Percentiles rank a stretch among this genome's conserved stretches.
Evolutionary conservation across 2,888 invertebrate species (phyloP).

Genomic region (Acrobasis suavella): DNA sequence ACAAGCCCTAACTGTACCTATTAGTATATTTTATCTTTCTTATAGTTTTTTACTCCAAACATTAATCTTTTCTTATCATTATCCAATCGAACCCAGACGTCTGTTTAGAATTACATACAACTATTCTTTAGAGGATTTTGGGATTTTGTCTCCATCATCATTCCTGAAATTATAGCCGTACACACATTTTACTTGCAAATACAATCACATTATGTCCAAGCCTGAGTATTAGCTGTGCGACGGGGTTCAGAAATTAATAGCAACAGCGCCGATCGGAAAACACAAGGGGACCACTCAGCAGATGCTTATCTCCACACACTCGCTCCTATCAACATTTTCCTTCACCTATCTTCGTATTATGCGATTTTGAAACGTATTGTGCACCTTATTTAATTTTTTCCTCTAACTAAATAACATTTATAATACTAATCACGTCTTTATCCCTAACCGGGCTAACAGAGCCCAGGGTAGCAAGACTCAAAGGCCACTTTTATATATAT

Average conservation of each 20-base stretch:
- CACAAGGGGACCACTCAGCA: slow-evolving; percentile 78
- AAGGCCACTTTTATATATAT: too few relatives aligned
- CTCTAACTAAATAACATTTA: neutral
- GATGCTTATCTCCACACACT: slow-evolving; percentile 78
- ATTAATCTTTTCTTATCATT: neutral
- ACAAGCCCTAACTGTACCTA: too few relatives aligned
- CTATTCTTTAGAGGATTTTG: slow-evolving; percentile 7
- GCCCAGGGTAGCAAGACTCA: too few relatives aligned
- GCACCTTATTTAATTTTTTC: slow-evolving; percentile 14
- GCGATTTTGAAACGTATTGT: slow-evolving; percentile 24
- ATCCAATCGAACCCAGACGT: neutral
- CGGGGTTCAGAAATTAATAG: slow-evolving; percentile 78
- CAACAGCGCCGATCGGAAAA: slow-evolving; percentile 71
- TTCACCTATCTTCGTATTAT: slow-evolving; percentile 37
- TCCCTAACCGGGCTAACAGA: too few relatives aligned
- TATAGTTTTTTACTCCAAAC: too few relatives aligned
- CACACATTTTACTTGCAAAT: slow-evolving; percentile 76
- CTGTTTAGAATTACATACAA: neutral
- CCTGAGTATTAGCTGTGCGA: slow-evolving; percentile 63
- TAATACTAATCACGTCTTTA: neutral
- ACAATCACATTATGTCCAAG: slow-evolving; percentile 77
- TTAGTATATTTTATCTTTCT: too few relatives aligned
- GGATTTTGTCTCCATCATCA: slow-evolving; percentile 49
- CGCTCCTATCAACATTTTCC: slow-evolving; percentile 49
- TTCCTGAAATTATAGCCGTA: slow-evolving; percentile 57